Evolutionary conservation across 37 sponge, comb jelly and placozoan species (phyloP).

Genomic region (Mnemiopsis leidyi): DNA sequence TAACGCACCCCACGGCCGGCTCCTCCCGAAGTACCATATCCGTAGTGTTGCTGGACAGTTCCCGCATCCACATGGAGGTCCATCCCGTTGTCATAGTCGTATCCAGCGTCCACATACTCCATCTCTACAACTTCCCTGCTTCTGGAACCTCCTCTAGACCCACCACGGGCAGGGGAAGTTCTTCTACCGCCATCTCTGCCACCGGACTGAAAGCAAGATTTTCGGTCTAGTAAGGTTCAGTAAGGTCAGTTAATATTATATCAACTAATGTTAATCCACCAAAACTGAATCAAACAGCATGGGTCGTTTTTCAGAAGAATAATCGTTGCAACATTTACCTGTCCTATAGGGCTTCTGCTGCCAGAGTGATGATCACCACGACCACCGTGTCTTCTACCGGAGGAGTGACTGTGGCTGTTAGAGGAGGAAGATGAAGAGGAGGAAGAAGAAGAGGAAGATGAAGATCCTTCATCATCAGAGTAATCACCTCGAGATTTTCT

Average conservation of each 20-base stretch:
- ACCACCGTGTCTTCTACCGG: not conserved
- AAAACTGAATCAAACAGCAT: too few relatives aligned
- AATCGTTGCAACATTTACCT: too few relatives aligned
- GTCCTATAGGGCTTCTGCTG: not conserved
- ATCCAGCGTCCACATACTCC: not conserved
- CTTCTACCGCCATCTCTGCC: not conserved
- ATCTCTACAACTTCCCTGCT: not conserved
- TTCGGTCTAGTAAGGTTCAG: too few relatives aligned
- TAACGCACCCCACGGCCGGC: not conserved
- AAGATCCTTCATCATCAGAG: not conserved
- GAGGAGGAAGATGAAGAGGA: not conserved
- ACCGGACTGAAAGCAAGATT: not conserved
- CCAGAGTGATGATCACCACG: not conserved
- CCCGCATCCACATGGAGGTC: not conserved
- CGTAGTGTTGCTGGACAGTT: not conserved
- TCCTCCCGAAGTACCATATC: not conserved
- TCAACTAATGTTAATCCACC: too few relatives aligned
- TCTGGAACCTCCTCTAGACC: not conserved
- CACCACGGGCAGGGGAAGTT: not conserved
- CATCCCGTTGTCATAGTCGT: not conserved
- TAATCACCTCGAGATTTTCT: not conserved
- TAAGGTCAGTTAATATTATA: too few relatives aligned
- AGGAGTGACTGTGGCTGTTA: not conserved
- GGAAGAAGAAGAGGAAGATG: conserved; percentile 8
- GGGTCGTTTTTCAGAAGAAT: too few relatives aligned